Evolutionary conservation across 2,888 invertebrate genomes (phyloP).

Genomic region (Abscondita cerata): DNA sequence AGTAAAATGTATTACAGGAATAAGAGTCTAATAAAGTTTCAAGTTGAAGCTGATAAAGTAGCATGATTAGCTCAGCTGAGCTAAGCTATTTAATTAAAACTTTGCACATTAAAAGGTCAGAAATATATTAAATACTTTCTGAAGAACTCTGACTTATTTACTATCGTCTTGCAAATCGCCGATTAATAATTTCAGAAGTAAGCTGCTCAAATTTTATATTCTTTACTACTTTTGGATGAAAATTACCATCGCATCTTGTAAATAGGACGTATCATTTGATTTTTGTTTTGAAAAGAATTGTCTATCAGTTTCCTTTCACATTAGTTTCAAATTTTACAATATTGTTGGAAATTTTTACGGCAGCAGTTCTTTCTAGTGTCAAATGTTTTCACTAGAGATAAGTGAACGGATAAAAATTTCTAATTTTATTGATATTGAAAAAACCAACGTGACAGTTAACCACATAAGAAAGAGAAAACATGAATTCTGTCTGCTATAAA

Average conservation of each 20-base stretch:
- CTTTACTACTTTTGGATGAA: too few relatives aligned
- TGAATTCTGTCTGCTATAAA: conserved; percentile 41
- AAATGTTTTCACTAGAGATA: conserved; percentile 17
- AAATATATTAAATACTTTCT: conserved; percentile 37
- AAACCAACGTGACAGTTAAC: conserved; percentile 33
- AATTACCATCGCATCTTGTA: too few relatives aligned
- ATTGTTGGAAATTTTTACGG: conserved; percentile 1
- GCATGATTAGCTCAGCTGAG: conserved; percentile 34
- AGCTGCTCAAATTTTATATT: too few relatives aligned
- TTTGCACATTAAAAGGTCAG: conserved; percentile 41
- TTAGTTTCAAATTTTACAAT: conserved; percentile 6
- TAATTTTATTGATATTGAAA: conserved; percentile 28
- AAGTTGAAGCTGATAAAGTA: conserved; percentile 43
- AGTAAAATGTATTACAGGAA: conserved; percentile 25
- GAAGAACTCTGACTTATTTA: conserved; percentile 27
- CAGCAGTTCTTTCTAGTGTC: conserved; percentile 11
- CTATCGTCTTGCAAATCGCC: conserved; percentile 16
- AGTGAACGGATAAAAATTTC: not conserved
- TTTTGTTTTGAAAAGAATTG: not conserved
- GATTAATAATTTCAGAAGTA: conserved; percentile 22
- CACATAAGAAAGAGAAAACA: conserved; percentile 33
- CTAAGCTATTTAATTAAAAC: conserved; percentile 46
- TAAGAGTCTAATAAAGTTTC: conserved; percentile 39
- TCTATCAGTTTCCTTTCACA: conserved; percentile 17
- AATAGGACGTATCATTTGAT: too few relatives aligned